Evolutionary conservation across 2,113 vertebrate species (phyloP).

Genomic region (Taxidea taxus): DNA sequence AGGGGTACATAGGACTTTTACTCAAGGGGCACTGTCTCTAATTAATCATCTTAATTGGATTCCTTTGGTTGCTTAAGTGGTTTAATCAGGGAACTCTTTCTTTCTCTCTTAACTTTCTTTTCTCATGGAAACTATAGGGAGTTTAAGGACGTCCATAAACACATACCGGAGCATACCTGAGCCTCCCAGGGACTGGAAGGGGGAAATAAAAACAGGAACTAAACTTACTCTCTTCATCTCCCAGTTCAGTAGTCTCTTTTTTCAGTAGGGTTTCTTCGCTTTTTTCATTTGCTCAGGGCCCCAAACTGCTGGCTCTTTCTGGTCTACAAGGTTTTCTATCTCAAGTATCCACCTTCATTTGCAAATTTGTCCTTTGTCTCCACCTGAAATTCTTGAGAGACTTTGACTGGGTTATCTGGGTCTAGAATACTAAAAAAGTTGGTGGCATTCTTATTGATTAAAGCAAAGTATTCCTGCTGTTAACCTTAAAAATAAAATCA

Average conservation of each 20-base stretch:
- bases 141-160: neutral
- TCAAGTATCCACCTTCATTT: neutral
- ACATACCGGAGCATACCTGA: neutral
- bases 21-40: neutral
- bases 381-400: neutral
- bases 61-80: slow-evolving; percentile 15
- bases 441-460: neutral
- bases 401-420: neutral
- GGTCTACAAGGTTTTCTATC: neutral
- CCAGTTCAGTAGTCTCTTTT: neutral
- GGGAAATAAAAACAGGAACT: neutral
- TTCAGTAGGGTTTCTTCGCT: neutral
- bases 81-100: neutral
- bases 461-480: neutral
- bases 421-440: neutral
- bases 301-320: neutral
- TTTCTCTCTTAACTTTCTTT: neutral
- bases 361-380: neutral
- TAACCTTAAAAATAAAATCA: neutral
- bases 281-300: neutral
- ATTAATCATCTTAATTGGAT: neutral
- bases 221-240: neutral
- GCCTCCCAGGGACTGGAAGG: neutral
- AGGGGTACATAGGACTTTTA: neutral
- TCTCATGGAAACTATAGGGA: neutral